phyloP scores from a whole-genome alignment of 2,888 invertebrate species.

The Rhamnusium bicolor region DNA sequence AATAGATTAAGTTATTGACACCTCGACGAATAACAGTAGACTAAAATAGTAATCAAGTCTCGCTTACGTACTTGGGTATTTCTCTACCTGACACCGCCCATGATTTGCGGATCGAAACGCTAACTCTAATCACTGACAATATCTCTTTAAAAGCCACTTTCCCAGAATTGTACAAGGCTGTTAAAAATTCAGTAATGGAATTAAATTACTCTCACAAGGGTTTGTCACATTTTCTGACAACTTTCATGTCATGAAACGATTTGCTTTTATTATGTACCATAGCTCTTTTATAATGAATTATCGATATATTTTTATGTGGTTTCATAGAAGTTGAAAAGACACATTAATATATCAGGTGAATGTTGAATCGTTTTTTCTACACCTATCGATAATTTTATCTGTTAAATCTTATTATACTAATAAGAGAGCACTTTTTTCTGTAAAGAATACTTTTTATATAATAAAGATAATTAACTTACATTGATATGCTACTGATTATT shows the following conservation, averaged over 20 bases:
- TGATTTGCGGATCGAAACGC: too few species aligned
- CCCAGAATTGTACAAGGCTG: not conserved
- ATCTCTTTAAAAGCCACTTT: not conserved
- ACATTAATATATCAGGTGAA: not conserved
- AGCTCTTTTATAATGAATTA: slow-evolving; percentile 49
- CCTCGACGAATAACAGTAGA: too few species aligned
- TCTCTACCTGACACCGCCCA: too few species aligned
- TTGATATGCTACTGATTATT: too few species aligned
- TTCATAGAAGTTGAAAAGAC: slow-evolving; percentile 36
- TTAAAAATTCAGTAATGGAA: slow-evolving; percentile 55
- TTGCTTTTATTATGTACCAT: slow-evolving; percentile 53
- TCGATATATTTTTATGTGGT: slow-evolving; percentile 51
- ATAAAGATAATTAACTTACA: too few species aligned
- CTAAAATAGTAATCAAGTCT: too few species aligned
- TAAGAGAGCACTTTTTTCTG: too few species aligned
- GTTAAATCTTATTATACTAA: too few species aligned
- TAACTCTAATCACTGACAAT: too few species aligned
- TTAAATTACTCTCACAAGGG: slow-evolving; percentile 60
- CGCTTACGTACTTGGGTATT: too few species aligned
- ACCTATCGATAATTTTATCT: not conserved
- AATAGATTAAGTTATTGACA: too few species aligned
- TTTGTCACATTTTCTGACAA: slow-evolving; percentile 60
- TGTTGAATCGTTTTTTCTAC: not conserved
- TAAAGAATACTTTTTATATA: too few species aligned
- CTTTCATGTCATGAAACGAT: slow-evolving; percentile 54